Evolutionary conservation across 1,140 invertebrate species (phyloP), one percentile per base, ranked within the genome.

Genomic region (Helicorthomorpha holstii): DNA sequence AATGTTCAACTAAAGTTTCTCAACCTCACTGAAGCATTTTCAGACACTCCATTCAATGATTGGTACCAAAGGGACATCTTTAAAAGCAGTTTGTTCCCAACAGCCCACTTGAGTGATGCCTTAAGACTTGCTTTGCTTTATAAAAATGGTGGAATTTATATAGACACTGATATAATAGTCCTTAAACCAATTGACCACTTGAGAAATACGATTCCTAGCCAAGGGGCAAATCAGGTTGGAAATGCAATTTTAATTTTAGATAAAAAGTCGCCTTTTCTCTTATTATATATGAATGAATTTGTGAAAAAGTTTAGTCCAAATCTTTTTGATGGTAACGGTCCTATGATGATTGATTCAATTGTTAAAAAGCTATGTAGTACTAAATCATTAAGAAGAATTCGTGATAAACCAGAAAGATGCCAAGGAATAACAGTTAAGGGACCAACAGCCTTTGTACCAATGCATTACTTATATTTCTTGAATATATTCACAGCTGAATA

Each of bases 61-160:
- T 49, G 12, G 25, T 26, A 34, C 16, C 3, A 49, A 26, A n/a
- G 7, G n/a, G 24, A 21, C 4, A 27, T 7, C 7, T 10, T 19
- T 21, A 45, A 45, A 4, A 4, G 19, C 4, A 49, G 48, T 49
- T 23, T 23, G 4, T 49, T 34, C 21, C 21, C 4, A 19, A 7
- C 16, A 26, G 7, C 16, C 12, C 48, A 49, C 26, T 23, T 49
- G 48, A 49, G 48, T 49, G 48, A 49, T 49, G 48, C 24, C 4
- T 23, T 49, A 41, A 4, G 48, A 34, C 21, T 49, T 4, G 48
- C 21, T 26, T 7, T 49, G 3, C 21, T 49, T 4, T 49, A 23
- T 4, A 49, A 34, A 49, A 26, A 49, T 27, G 48, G 48, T 41
- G 48, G 48, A 49, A 23, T 26, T 19, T 49, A 49, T 27, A 7